Conservation (phyloP, 2,888 invertebrate species). For the Neoaliturus tenellus region DNA sequence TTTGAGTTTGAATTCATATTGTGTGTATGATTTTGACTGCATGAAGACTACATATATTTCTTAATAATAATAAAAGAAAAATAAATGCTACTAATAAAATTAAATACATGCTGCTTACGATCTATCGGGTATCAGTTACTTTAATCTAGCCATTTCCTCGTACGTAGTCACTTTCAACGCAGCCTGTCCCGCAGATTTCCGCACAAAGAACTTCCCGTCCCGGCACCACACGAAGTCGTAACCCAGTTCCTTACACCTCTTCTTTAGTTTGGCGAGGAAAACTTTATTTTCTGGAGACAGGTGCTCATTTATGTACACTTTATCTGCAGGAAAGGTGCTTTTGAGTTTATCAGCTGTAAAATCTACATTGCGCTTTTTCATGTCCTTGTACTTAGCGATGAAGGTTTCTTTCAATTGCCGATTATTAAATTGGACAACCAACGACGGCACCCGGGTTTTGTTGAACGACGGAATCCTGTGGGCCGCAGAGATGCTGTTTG, state of each 20-base stretch:
- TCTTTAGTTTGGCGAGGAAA: slow-evolving; percentile 27
- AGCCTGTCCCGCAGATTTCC: neutral
- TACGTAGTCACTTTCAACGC: neutral
- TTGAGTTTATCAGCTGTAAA: slow-evolving; percentile 8
- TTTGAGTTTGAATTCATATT: too few species aligned
- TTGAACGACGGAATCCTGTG: slow-evolving; percentile 25
- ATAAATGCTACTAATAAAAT: too few species aligned
- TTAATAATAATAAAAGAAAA: too few species aligned
- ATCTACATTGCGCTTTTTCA: neutral
- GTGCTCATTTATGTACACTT: slow-evolving; percentile 39
- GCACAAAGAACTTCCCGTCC: slow-evolving; percentile 6
- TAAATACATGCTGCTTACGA: neutral
- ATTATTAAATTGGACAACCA: slow-evolving; percentile 11
- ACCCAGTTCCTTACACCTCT: neutral
- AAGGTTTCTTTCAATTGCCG: slow-evolving; percentile 14
- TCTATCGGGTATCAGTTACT: slow-evolving; percentile 4
- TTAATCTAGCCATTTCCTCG: slow-evolving; percentile 1
- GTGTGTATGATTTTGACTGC: too few species aligned
- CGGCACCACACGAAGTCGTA: slow-evolving; percentile 5
- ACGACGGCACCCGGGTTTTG: neutral
- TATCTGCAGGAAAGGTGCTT: neutral
- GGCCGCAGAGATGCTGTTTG: neutral
- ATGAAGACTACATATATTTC: too few species aligned
- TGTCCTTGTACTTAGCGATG: neutral
- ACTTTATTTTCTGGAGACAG: slow-evolving; percentile 31